Conservation (phyloP, 2,113 vertebrate genomes). For the Tenebrosternarchus preto region DNA sequence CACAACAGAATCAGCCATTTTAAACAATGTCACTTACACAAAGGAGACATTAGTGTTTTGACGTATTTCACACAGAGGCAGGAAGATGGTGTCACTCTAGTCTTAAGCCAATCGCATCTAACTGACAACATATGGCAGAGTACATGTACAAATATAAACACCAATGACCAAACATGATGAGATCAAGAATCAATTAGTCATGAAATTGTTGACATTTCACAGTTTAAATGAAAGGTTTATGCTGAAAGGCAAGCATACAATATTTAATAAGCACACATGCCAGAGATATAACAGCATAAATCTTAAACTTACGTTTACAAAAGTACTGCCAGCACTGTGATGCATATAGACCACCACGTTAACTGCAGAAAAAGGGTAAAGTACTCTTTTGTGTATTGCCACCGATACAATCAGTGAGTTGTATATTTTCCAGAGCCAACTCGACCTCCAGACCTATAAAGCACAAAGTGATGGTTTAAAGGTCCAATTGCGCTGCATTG, state of each 20-base stretch:
- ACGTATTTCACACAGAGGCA: slow-evolving; percentile 56
- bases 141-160: neutral
- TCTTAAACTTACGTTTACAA: neutral
- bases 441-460: slow-evolving; percentile 45
- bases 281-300: neutral
- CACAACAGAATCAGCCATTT: slow-evolving; percentile 58
- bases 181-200: neutral
- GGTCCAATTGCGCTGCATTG: slow-evolving; percentile 51
- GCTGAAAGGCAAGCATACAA: neutral
- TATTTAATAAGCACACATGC: neutral
- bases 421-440: slow-evolving; percentile 47
- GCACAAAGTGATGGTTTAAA: slow-evolving; percentile 51
- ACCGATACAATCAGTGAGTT: slow-evolving; percentile 42
- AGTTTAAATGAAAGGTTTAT: neutral
- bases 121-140: neutral
- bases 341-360: neutral
- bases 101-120: neutral
- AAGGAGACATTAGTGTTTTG: slow-evolving; percentile 62
- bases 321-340: neutral
- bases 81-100: slow-evolving; percentile 18
- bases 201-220: neutral
- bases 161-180: neutral
- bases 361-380: slow-evolving; percentile 29
- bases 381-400: slow-evolving; percentile 18
- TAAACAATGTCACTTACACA: slow-evolving; percentile 67